phyloP scores from a whole-genome alignment of 2,113 vertebrate species.

The Clarias batrachus region DNA sequence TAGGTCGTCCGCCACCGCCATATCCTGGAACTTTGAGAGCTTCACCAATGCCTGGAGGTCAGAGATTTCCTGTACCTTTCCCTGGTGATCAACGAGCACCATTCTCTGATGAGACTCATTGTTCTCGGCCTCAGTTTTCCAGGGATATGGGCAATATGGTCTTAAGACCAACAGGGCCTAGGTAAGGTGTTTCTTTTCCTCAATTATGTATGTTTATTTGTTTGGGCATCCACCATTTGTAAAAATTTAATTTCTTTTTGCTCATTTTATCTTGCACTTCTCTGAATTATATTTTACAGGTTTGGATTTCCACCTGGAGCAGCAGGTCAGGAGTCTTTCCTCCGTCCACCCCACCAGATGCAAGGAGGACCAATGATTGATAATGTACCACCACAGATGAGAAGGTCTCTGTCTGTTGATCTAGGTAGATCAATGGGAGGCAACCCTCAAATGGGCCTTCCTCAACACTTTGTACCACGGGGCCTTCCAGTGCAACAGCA shows the following conservation, averaged over 20 bases:
- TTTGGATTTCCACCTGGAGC: slow-evolving; percentile 76
- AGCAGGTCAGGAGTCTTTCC: slow-evolving; percentile 80
- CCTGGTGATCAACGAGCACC: slow-evolving; percentile 70
- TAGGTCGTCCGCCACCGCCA: slow-evolving; percentile 89
- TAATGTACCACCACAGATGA: slow-evolving; percentile 76
- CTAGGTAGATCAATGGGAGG: slow-evolving; percentile 67
- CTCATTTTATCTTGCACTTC: not conserved
- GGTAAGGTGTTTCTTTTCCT: slow-evolving; percentile 66
- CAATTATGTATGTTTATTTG: not conserved
- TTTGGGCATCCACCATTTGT: not conserved
- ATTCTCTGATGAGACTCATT: slow-evolving; percentile 71
- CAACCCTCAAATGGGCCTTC: slow-evolving; percentile 64
- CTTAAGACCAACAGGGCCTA: slow-evolving; percentile 77
- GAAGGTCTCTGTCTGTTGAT: slow-evolving; percentile 78
- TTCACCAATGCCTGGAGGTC: slow-evolving; percentile 64
- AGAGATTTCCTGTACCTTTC: slow-evolving; percentile 70
- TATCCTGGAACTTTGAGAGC: slow-evolving; percentile 83
- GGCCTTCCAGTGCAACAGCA: slow-evolving; percentile 83
- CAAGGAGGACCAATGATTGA: slow-evolving; percentile 64
- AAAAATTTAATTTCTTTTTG: not conserved
- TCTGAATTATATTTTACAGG: slow-evolving; percentile 58
- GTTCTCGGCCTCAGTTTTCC: slow-evolving; percentile 72
- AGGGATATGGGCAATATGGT: slow-evolving; percentile 73
- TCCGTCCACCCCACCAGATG: slow-evolving; percentile 73
- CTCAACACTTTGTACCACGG: slow-evolving; percentile 80